phyloP scores from a whole-genome alignment of 2,113 vertebrate genomes.

The Lampris incognitus region DNA sequence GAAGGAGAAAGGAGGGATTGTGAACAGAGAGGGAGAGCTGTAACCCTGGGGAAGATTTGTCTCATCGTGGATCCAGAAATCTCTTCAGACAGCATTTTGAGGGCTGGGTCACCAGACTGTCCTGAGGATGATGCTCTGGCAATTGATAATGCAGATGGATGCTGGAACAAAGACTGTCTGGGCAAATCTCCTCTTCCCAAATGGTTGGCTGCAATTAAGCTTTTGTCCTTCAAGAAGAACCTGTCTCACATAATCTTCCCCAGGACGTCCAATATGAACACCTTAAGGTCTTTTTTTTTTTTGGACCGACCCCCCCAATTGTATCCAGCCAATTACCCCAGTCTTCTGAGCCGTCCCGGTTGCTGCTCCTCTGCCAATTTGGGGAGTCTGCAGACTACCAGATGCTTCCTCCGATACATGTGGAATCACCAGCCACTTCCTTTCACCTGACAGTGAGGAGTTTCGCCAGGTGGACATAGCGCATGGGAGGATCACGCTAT shows the following conservation, averaged over 20 bases:
- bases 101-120: slow-evolving; percentile 11
- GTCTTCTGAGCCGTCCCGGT: too few relatives aligned
- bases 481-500: too few relatives aligned
- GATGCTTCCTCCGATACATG: too few relatives aligned
- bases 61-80: slow-evolving; percentile 5
- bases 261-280: slow-evolving; percentile 14
- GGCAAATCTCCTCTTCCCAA: slow-evolving; percentile 35
- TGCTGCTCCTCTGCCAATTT: too few relatives aligned
- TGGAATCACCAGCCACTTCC: too few relatives aligned
- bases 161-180: background rate
- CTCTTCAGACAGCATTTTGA: background rate
- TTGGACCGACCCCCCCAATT: too few relatives aligned
- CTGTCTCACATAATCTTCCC: slow-evolving; percentile 28
- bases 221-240: slow-evolving; percentile 28
- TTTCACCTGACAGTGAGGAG: too few relatives aligned
- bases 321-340: too few relatives aligned
- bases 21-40: background rate
- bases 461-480: too few relatives aligned
- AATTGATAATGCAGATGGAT: slow-evolving; percentile 29
- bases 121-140: slow-evolving; percentile 34
- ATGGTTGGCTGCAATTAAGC: slow-evolving; percentile 37
- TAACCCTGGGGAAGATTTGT: slow-evolving; percentile 2
- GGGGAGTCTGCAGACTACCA: too few relatives aligned
- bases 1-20: background rate
- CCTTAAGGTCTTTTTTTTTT: background rate